Evolutionary conservation across 2,113 vertebrate genomes (phyloP).

Genomic region (Athene noctua): DNA sequence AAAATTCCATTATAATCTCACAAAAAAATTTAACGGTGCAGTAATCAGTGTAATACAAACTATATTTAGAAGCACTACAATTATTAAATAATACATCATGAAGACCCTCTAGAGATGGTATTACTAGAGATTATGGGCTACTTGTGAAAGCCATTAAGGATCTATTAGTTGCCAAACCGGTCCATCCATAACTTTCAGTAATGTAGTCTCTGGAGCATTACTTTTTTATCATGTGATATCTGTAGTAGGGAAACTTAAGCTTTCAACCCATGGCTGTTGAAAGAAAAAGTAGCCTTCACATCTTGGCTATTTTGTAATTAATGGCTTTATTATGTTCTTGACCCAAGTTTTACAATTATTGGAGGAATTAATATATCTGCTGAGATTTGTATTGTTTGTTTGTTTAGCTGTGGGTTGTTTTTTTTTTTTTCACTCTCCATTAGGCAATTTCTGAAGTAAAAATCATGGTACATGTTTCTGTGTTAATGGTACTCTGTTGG

Average conservation of each 20-base stretch:
- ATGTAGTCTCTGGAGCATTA: slow-evolving; percentile 43
- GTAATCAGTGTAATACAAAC: not conserved
- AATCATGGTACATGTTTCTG: accelerated
- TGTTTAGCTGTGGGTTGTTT: not conserved
- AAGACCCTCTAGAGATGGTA: slow-evolving; percentile 33
- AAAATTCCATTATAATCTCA: not conserved
- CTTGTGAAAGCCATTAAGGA: slow-evolving; percentile 57
- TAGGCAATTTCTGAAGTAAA: not conserved
- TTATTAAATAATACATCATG: slow-evolving; percentile 52
- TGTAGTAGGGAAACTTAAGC: not conserved
- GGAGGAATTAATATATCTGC: not conserved
- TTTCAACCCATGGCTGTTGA: not conserved
- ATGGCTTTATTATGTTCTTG: slow-evolving; percentile 1
- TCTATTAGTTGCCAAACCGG: slow-evolving; percentile 56
- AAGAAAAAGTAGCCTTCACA: not conserved
- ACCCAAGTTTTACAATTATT: not conserved
- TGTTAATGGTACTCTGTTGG: not conserved
- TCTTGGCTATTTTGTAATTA: not conserved
- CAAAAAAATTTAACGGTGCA: not conserved
- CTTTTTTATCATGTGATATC: not conserved
- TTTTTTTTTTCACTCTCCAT: not conserved
- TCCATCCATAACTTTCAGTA: slow-evolving; percentile 53
- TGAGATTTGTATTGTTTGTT: not conserved
- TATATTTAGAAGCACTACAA: not conserved
- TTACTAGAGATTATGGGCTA: slow-evolving; percentile 47